These are phyloP conservation scores for Hirtodrosophila duncani DNA, from an alignment of 2,888 invertebrate genomes.

Conservation along the genomic window DNA sequence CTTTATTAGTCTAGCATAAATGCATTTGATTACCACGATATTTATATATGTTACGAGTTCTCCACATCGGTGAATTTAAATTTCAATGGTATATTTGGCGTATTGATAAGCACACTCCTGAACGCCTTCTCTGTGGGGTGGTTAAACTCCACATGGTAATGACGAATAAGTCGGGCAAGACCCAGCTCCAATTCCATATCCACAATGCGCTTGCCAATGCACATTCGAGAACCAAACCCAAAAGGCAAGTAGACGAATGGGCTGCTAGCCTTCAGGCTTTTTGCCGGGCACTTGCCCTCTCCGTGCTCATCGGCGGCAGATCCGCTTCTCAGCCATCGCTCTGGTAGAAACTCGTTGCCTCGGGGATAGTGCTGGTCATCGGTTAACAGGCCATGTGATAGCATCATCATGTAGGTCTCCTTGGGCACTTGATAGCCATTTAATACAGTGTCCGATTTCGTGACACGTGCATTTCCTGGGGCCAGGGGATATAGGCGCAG, in stretches of 20 bases:
- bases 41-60: no score
- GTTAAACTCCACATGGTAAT: constrained; percentile 70
- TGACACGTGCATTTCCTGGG: constrained; percentile 80
- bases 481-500: constrained; percentile 82
- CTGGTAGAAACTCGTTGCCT: constrained; percentile 83
- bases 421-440: constrained; percentile 83
- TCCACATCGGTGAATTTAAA: no score
- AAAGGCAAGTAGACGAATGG: constrained; percentile 81
- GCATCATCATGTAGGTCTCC: constrained; percentile 84
- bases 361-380: constrained; percentile 82
- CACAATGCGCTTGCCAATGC: constrained; percentile 86
- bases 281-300: constrained; percentile 84
- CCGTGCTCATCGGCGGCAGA: constrained; percentile 6
- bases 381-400: constrained; percentile 80
- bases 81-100: constrained; percentile 75
- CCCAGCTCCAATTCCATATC: constrained; percentile 84
- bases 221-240: constrained; percentile 85
- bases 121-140: constrained; percentile 69
- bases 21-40: no score
- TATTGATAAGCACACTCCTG: constrained; percentile 66
- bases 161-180: constrained; percentile 76
- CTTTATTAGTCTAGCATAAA: no score
- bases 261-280: constrained; percentile 79
- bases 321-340: constrained; percentile 86
- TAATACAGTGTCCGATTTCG: constrained; percentile 81